A percentile compares a stretch with the other conserved stretches of the same genome.
Conservation (phyloP, 1,140 invertebrate genomes). For the Triops longicaudatus region DNA sequence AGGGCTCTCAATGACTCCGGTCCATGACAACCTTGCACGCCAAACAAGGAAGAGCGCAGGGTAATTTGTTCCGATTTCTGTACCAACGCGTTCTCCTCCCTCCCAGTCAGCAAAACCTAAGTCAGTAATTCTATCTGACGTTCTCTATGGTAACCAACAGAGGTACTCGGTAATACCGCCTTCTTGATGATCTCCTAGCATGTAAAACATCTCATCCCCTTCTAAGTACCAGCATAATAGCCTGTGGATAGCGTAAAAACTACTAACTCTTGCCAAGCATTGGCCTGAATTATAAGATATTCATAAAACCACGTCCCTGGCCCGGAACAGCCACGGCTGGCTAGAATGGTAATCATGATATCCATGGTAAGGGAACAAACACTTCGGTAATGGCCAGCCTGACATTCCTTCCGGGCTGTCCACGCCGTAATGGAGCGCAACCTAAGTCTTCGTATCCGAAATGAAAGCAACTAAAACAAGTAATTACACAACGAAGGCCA, state of each 20-base stretch:
- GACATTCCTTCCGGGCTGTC: not conserved
- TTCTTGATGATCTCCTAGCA: conserved; percentile 11
- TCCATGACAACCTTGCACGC: not conserved
- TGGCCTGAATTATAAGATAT: not conserved
- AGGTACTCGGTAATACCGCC: not conserved
- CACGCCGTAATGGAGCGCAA: not conserved
- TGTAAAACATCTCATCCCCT: not conserved
- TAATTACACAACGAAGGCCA: not conserved
- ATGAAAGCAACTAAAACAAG: conserved; percentile 10
- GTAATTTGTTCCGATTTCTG: not conserved
- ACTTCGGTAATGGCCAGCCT: not conserved
- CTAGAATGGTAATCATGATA: not conserved
- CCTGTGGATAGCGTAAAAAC: no score
- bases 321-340: not conserved
- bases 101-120: not conserved
- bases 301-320: not conserved
- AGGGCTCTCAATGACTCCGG: not conserved
- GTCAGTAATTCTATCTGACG: not conserved
- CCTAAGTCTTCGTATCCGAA: not conserved
- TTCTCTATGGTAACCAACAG: not conserved
- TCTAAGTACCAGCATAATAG: no score
- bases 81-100: not conserved
- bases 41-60: not conserved
- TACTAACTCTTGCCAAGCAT: not conserved
- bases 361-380: not conserved